These are phyloP conservation scores for Petaurus breviceps DNA, from an alignment of 2,113 vertebrate genomes.

Conservation along the genomic window DNA sequence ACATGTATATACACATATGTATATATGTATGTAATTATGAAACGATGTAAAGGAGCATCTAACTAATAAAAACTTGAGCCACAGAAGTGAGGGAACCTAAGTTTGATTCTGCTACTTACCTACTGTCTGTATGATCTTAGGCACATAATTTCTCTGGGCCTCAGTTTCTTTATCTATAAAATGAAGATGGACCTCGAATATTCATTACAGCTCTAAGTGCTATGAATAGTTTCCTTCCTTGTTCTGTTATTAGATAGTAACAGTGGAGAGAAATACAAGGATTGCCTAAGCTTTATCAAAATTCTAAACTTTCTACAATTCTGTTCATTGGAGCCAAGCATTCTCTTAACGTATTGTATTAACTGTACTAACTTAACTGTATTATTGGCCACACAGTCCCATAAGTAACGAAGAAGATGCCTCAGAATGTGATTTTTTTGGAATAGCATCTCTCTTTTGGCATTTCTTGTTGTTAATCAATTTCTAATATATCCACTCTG, in stretches of 20 bases:
- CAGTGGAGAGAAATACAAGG: not conserved
- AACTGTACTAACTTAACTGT: not conserved
- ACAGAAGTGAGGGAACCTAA: not conserved
- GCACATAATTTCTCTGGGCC: no score
- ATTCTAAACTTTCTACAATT: not conserved
- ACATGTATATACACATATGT: no score
- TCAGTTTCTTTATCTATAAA: not conserved
- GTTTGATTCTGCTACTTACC: not conserved
- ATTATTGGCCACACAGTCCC: not conserved
- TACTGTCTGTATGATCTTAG: not conserved
- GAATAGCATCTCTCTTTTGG: slow-evolving; percentile 11
- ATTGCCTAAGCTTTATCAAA: not conserved
- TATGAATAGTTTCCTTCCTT: not conserved
- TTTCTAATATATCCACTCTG: not conserved
- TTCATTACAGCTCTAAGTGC: not conserved
- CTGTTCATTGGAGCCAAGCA: slow-evolving; percentile 30
- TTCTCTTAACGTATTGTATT: slow-evolving; percentile 3
- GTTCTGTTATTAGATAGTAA: not conserved
- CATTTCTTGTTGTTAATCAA: slow-evolving; percentile 39
- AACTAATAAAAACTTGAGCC: not conserved
- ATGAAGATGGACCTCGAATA: not conserved
- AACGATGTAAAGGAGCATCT: not conserved
- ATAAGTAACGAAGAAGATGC: not conserved
- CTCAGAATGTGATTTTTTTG: not conserved
- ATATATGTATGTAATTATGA: not conserved